Evolutionary conservation across 2,113 vertebrate species (phyloP).

Genomic region (Myrmophylax atrothorax): DNA sequence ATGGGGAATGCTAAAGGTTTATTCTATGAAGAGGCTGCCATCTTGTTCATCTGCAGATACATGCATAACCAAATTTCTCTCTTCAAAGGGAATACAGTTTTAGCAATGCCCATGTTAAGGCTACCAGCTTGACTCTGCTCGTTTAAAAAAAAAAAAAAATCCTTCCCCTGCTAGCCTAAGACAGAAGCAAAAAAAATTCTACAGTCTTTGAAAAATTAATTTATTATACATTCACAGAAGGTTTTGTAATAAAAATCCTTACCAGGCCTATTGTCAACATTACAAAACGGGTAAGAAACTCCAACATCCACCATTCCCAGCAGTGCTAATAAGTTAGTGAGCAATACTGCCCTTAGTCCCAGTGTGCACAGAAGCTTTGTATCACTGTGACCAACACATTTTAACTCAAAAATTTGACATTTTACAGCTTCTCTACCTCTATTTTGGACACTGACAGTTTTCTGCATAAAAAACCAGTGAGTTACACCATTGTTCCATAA

Average conservation of each 20-base stretch:
- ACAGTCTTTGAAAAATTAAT: constrained; percentile 52
- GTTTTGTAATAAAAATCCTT: constrained; percentile 61
- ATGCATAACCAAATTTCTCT: neutral
- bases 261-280: constrained; percentile 6
- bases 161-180: neutral
- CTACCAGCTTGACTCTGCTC: neutral
- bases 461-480: neutral
- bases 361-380: neutral
- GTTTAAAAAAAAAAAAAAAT: neutral
- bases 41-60: neutral
- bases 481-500: neutral
- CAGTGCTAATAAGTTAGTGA: constrained; percentile 27
- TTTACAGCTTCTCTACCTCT: neutral
- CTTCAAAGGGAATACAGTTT: neutral
- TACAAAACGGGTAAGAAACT: constrained; percentile 66
- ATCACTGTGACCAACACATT: neutral
- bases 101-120: neutral
- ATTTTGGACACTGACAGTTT: neutral
- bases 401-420: neutral
- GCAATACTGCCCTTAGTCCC: neutral
- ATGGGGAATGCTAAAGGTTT: neutral
- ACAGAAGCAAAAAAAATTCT: neutral
- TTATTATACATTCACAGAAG: constrained; percentile 61
- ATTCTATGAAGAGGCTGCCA: neutral
- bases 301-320: constrained; percentile 21